Evolutionary conservation across 2,113 vertebrate genomes (phyloP).

Genomic region (Variabilichromis moorii): DNA sequence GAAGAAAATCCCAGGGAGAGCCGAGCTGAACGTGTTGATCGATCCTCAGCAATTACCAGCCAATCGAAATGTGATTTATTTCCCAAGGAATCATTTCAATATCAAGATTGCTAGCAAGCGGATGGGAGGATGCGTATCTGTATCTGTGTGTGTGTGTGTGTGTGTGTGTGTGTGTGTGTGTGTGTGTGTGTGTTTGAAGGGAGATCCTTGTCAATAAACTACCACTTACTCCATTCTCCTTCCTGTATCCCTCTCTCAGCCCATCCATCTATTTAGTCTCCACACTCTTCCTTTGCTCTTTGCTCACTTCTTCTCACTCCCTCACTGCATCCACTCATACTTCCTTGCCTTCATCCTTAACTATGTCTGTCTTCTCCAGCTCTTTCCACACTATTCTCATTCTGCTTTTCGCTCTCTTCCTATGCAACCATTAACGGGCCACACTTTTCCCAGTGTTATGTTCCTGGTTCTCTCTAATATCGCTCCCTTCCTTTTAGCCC

Average conservation of each 20-base stretch:
- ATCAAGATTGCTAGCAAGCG: constrained; percentile 73
- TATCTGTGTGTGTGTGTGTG: not conserved
- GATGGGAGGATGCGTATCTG: not conserved
- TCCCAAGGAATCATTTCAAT: constrained; percentile 98
- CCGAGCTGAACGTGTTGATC: constrained; percentile 71
- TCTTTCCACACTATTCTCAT: not conserved
- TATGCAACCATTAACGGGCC: not conserved
- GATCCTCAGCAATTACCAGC: constrained; percentile 98
- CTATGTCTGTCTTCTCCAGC: not conserved
- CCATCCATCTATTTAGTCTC: constrained; percentile 2
- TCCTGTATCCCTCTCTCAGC: constrained; percentile 15
- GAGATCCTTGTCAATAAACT: constrained; percentile 87
- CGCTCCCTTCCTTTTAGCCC: not conserved
- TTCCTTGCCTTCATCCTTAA: not conserved
- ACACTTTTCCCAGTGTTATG: constrained; percentile 1
- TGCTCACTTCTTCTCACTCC: not conserved
- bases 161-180: not conserved
- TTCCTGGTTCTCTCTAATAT: not conserved
- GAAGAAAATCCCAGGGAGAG: constrained; percentile 66
- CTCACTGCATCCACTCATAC: not conserved
- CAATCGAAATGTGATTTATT: constrained; percentile 99
- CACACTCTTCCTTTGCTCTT: not conserved
- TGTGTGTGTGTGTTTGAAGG: not conserved
- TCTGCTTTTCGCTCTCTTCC: constrained; percentile 5
- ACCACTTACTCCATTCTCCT: constrained; percentile 37